Conservation (phyloP, 2,888 invertebrate genomes). For the Sussaba pulchella region DNA sequence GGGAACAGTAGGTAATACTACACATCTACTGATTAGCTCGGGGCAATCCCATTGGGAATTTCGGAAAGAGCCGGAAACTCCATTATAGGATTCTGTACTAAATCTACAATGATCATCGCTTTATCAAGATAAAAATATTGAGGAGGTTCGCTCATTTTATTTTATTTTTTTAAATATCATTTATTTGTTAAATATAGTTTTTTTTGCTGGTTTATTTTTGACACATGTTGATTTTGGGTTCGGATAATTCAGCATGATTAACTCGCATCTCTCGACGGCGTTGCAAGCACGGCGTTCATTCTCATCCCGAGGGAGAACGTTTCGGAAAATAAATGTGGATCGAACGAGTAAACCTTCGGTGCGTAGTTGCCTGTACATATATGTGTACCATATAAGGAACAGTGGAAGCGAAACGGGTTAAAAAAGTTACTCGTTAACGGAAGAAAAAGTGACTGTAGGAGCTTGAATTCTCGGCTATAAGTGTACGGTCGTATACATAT, state of each 20-base stretch:
- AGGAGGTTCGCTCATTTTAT: no score
- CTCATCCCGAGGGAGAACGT: conserved; percentile 29
- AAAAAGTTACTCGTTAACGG: conserved; percentile 50
- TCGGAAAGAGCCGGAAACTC: background rate
- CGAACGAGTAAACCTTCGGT: conserved; percentile 21
- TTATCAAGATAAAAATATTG: no score
- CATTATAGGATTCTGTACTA: background rate
- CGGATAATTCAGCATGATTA: background rate
- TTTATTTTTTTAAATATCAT: background rate
- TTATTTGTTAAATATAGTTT: background rate
- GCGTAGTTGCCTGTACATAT: conserved; percentile 28
- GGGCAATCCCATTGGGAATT: background rate
- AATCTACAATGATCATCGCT: background rate
- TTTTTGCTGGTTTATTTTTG: background rate
- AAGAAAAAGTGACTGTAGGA: conserved; percentile 38
- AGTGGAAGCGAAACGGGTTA: conserved; percentile 28
- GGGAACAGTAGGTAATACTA: background rate
- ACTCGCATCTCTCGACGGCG: conserved; percentile 4
- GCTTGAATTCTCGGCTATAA: conserved; percentile 29
- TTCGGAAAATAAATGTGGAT: conserved; percentile 7
- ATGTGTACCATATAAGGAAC: conserved; percentile 2
- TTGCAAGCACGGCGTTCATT: conserved; percentile 8
- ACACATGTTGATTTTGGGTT: background rate
- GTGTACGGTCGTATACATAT: background rate
- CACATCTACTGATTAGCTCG: conserved; percentile 13